A percentile compares a stretch with the other conserved stretches of the same genome.
Evolutionary conservation across 2,888 invertebrate species (phyloP).

Genomic region (Mythimna vitellina): DNA sequence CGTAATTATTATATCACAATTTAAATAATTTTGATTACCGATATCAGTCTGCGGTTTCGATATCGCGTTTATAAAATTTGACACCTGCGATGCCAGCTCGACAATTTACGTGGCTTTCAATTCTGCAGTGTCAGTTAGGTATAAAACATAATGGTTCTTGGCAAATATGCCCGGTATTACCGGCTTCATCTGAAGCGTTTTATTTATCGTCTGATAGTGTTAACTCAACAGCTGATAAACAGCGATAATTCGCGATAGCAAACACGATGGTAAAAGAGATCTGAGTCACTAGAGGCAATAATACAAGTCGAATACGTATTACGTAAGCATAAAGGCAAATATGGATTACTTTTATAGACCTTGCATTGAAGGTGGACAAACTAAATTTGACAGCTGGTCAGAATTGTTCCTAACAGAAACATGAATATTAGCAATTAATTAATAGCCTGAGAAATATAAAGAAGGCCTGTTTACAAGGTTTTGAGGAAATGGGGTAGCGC

Average conservation of each 20-base stretch:
- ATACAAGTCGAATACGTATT: conserved; percentile 27
- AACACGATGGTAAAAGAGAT: conserved; percentile 34
- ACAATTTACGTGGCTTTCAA: background rate
- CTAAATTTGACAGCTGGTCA: conserved; percentile 2
- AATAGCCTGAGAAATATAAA: background rate
- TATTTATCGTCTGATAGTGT: conserved; percentile 49
- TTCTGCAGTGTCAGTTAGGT: conserved; percentile 16
- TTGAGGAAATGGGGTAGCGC: conserved; percentile 5
- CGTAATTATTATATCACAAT: conserved; percentile 29
- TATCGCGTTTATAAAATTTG: conserved; percentile 19
- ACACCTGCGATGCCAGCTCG: background rate
- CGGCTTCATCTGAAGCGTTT: conserved; percentile 46
- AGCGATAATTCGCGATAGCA: conserved; percentile 57
- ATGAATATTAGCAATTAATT: background rate
- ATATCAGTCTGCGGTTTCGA: conserved; percentile 11
- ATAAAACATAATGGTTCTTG: conserved; percentile 12
- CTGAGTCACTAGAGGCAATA: conserved; percentile 43
- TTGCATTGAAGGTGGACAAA: conserved; percentile 8
- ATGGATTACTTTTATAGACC: conserved; percentile 12
- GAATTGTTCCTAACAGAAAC: conserved; percentile 1
- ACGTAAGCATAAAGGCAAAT: conserved; percentile 41
- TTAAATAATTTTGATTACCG: conserved; percentile 29
- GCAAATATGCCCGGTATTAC: conserved; percentile 32
- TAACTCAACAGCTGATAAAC: conserved; percentile 57
- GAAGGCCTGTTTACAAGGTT: background rate